These are phyloP conservation scores for Cyclura pinguis DNA, from an alignment of 2,797 vertebrate species.

Conservation along the genomic window DNA sequence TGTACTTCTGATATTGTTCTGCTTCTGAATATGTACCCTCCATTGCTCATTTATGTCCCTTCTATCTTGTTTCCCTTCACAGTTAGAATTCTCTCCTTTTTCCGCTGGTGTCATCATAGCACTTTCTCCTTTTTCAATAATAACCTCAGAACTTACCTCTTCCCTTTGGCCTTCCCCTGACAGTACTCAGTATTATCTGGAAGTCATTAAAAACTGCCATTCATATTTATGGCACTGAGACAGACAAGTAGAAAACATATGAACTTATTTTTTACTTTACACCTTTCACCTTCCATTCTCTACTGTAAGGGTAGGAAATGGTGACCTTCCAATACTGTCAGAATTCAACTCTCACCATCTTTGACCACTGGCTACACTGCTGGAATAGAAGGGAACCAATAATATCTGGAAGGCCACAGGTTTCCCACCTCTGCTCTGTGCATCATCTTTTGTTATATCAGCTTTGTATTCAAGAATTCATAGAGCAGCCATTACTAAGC, in stretches of 20 bases:
- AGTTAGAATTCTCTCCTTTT: neutral
- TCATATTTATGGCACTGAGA: constrained; percentile 1
- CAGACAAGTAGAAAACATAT: too few relatives aligned
- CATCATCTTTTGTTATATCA: neutral
- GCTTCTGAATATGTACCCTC: neutral
- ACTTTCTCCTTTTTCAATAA: neutral
- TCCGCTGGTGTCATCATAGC: neutral
- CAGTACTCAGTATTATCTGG: too few relatives aligned
- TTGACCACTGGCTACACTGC: neutral
- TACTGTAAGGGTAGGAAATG: neutral
- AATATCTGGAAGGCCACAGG: neutral
- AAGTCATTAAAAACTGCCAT: neutral
- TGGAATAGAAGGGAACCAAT: neutral
- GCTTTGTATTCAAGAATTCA: neutral
- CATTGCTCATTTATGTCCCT: constrained; percentile 9
- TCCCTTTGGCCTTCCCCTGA: neutral
- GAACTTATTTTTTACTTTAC: neutral
- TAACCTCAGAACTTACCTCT: neutral
- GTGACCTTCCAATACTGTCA: neutral
- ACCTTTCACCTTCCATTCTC: neutral
- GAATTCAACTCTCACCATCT: neutral
- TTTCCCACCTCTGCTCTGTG: neutral
- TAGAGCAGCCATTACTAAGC: neutral
- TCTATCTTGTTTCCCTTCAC: neutral
- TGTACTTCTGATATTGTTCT: neutral